Evolutionary conservation across 2,888 invertebrate genomes (phyloP), one percentile per base, ranked within the genome.

Genomic region (Emmelina monodactyla): DNA sequence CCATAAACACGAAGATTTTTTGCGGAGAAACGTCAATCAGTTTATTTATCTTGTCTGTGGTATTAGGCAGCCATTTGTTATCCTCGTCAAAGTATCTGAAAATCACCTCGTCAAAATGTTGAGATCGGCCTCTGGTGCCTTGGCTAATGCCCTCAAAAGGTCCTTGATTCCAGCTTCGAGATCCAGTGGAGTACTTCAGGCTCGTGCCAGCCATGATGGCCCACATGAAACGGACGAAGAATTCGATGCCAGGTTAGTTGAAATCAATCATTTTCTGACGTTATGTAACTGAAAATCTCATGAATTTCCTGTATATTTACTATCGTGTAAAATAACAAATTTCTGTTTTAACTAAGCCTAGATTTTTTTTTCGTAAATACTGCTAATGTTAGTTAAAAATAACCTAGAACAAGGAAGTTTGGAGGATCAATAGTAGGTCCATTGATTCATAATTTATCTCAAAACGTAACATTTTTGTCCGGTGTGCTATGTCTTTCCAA

Each of bases 151-250:
- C 48, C 55, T 76, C 40, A 79, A 62, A 52, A 67, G 62, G 49
- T 67, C 78, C 41, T 47, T 78, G 47, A 46, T 62, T 28, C 71
- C 76, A 5, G 47, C 67, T 1, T 56, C 58, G 16, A 70, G 67
- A 53, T 61, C 60, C 39, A 62, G 57, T 50, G 65, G 66, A 35
- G 62, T 63, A 25, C 46, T 63, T 28, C 53, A 68, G 12, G 56
- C 62, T 34, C 60, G 78, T 35, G 58, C 55, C 41, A 35, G 66
- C 19, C 83, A 84, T 49, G 82, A 62, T 7, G 79, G 70, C 9
- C 63, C 80, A 28, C 81, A 82, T 14, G 92, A 94, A 69, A 85
- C 89, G 25, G 92, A 92, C 44, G 93, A 91, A 56, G 89, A 92
- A 58, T 94, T 94, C 69, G 94, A 95, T 69, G 73, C 83, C 50